Conservation (phyloP, 2,113 vertebrate species). For the Lathamus discolor region DNA sequence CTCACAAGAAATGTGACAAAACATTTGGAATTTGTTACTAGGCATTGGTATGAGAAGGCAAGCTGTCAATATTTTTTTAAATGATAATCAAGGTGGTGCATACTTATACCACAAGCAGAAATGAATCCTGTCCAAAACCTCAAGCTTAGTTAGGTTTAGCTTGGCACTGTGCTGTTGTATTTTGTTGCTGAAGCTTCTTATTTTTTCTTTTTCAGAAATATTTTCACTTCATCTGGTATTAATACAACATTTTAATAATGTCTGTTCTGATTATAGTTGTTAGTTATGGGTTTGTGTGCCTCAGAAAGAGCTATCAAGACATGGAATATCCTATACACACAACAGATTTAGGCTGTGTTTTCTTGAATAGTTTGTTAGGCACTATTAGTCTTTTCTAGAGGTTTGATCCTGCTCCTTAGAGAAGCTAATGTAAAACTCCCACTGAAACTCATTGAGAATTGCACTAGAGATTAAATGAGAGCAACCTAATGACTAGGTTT, state of each 20-base stretch:
- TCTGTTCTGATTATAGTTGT: background rate
- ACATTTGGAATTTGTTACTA: conserved; percentile 85
- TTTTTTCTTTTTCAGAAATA: background rate
- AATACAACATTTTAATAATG: background rate
- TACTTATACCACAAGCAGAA: conserved; percentile 53
- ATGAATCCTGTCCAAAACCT: conserved; percentile 50
- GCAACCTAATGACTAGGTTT: background rate
- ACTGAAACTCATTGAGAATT: background rate
- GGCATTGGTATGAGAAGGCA: conserved; percentile 78
- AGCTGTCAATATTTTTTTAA: conserved; percentile 86
- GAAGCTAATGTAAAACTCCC: background rate
- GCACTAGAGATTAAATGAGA: background rate
- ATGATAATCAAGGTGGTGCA: conserved; percentile 74
- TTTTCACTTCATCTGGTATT: background rate
- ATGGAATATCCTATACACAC: background rate
- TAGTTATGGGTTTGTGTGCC: background rate
- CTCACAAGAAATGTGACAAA: conserved; percentile 88
- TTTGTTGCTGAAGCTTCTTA: background rate
- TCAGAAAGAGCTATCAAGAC: background rate
- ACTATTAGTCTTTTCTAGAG: background rate
- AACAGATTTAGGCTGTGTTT: background rate
- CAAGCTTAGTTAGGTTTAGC: conserved; percentile 37
- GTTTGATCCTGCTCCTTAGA: background rate
- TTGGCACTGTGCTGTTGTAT: background rate
- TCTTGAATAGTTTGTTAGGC: background rate